Base-by-base conservation (phyloP, 2,888 invertebrate species). In the Drosophila demipolita region DNA sequence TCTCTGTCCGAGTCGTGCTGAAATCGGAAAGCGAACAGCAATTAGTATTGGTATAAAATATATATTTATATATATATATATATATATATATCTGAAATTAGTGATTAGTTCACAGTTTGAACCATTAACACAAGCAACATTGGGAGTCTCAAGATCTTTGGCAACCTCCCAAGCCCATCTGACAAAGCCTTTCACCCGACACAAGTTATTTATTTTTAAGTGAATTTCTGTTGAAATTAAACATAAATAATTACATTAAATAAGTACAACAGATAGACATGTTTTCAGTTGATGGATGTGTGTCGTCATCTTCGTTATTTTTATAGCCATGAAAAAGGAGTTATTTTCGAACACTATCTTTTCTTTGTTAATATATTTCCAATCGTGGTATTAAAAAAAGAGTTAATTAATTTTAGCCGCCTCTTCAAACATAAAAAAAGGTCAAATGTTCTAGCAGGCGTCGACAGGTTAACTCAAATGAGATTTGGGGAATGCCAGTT, bases 1-100 rank as follows among this genome's bases (percentile, higher is more conserved):
- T 96, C 96, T 68, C 94, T 94, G 90, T 97, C 95, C 54, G 92
- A 94, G 90, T 97, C 97, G 85, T 96, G 96, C 95, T 96, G 93
- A 17, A 94, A 68, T 52, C 55, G 1, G 58, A 23, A 45, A 11
- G 23, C 20, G 15, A 45, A 23, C 8, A 23, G 20, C 26, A 45
- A 23, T 45, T 45, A 45, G 15, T 45, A 40, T n/a, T 40, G 9
- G n/a, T 40, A n/a, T 3, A 40, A n/a, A 2, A 40, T 5, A 11
- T 20, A 42, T 20, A 42, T 20, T 3, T 20, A 42, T n/a, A n/a
- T 40, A 40, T 40, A 11, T n/a, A n/a, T 40, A 9, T 40, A 2
- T n/a, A 2, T n/a, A 40, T 9, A 2, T 4, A 40, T 17, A 38
- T 38, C 29, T 5, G 29, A 29, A 29, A 29, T 29, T 29, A 20